Percentiles rank a stretch among this genome's conserved stretches.
Evolutionary conservation across 2,797 vertebrate species (phyloP).

Genomic region (Falco cherrug): DNA sequence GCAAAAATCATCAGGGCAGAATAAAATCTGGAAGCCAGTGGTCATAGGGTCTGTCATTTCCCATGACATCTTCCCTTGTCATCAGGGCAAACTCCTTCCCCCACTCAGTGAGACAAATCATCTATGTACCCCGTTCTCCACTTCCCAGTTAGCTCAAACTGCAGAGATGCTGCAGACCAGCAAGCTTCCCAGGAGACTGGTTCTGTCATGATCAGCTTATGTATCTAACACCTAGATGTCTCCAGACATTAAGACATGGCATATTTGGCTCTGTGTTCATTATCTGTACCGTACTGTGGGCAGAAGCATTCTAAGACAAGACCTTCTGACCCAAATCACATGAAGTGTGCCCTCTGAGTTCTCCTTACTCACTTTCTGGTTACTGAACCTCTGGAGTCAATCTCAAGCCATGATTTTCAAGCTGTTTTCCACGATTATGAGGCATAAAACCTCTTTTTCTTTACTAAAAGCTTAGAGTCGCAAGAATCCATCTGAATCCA

Average conservation of each 20-base stretch:
- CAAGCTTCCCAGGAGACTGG: neutral
- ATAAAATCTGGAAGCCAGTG: neutral
- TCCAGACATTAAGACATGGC: neutral
- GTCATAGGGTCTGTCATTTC: neutral
- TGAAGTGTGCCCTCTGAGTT: neutral
- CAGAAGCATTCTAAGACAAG: neutral
- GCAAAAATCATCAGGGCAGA: neutral
- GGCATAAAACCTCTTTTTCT: neutral
- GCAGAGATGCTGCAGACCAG: neutral
- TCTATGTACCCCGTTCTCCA: accelerated
- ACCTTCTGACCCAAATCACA: neutral
- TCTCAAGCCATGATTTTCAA: constrained; percentile 3
- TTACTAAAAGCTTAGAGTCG: neutral
- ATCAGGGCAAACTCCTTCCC: neutral
- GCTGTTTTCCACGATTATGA: neutral
- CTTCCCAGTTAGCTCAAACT: neutral
- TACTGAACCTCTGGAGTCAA: neutral
- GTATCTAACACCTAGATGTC: neutral
- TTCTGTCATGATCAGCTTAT: neutral
- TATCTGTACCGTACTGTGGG: neutral
- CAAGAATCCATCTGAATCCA: constrained; percentile 40
- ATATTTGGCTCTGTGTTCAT: neutral
- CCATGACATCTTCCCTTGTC: neutral
- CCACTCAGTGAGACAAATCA: neutral
- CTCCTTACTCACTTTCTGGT: neutral